A percentile compares a stretch with the other conserved stretches of the same genome.
phyloP scores from a whole-genome alignment of 2,797 vertebrate species.

The Silurus lanzhouensis region DNA sequence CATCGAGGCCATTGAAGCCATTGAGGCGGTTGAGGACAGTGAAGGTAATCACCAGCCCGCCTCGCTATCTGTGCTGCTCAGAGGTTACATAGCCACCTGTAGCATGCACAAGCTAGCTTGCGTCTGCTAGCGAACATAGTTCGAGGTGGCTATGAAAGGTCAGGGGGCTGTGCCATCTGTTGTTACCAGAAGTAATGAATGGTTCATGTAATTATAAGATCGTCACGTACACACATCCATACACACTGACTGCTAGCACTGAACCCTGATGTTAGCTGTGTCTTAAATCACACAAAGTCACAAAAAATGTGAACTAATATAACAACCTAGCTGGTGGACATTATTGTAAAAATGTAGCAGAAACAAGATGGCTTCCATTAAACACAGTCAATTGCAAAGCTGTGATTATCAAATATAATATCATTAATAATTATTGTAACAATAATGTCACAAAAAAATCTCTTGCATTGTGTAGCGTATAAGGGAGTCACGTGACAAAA shows the following conservation, averaged over 20 bases:
- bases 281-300: not conserved
- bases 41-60: slow-evolving; percentile 77
- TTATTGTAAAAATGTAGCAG: not conserved
- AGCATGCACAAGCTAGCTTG: slow-evolving; percentile 37
- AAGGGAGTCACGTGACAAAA: too few species aligned
- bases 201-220: not conserved
- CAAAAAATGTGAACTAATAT: not conserved
- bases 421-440: too few species aligned
- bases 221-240: slow-evolving; percentile 6
- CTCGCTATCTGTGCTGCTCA: slow-evolving; percentile 52
- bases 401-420: too few species aligned
- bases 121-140: slow-evolving; percentile 46
- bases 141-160: slow-evolving; percentile 45
- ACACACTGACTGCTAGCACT: slow-evolving; percentile 28
- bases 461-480: too few species aligned
- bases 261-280: slow-evolving; percentile 42
- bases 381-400: too few species aligned
- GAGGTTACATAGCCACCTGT: slow-evolving; percentile 52
- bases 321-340: not conserved
- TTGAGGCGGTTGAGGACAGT: slow-evolving; percentile 78
- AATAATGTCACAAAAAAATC: too few species aligned
- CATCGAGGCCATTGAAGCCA: slow-evolving; percentile 85
- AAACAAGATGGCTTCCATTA: not conserved
- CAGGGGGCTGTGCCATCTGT: slow-evolving; percentile 39
- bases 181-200: slow-evolving; percentile 11